These are phyloP conservation scores for Leptinotarsa defecta DNA, from an alignment of 1,140 invertebrate species.

Conservation along the genomic window DNA sequence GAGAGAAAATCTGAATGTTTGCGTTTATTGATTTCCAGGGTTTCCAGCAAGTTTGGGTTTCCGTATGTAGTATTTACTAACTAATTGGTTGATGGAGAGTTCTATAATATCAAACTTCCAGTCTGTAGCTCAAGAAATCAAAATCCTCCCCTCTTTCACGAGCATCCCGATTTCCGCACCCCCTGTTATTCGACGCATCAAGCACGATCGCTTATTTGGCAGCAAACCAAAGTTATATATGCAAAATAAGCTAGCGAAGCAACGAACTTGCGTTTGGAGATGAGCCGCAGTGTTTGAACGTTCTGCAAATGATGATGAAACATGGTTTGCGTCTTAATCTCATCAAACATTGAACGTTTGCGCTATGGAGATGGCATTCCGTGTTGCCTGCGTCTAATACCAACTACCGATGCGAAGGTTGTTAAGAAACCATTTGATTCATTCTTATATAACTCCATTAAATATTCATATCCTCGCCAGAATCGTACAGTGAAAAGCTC, in stretches of 20 bases:
- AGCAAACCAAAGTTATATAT: slow-evolving; percentile 11
- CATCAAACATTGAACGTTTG: slow-evolving; percentile 50
- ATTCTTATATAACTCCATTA: slow-evolving; percentile 24
- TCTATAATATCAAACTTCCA: no score
- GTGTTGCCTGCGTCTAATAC: not conserved
- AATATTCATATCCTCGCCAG: slow-evolving; percentile 24
- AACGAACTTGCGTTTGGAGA: not conserved
- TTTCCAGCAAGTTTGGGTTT: no score
- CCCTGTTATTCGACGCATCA: not conserved
- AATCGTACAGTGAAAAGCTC: slow-evolving; percentile 25
- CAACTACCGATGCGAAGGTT: slow-evolving; percentile 10
- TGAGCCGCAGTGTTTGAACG: not conserved
- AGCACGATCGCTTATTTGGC: not conserved
- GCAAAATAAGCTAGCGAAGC: slow-evolving; percentile 17
- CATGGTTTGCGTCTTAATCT: slow-evolving; percentile 53
- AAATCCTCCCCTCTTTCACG: no score
- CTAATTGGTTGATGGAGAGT: no score
- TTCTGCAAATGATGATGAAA: slow-evolving; percentile 42
- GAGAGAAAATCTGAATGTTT: no score
- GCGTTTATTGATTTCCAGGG: no score
- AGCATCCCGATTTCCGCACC: no score
- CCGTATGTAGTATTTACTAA: no score
- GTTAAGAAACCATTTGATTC: slow-evolving; percentile 27
- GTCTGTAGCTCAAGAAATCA: no score
- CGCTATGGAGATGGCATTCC: slow-evolving; percentile 34